Evolutionary conservation across 2,113 vertebrate genomes (phyloP).

Genomic region (Leptocoma aspasia): DNA sequence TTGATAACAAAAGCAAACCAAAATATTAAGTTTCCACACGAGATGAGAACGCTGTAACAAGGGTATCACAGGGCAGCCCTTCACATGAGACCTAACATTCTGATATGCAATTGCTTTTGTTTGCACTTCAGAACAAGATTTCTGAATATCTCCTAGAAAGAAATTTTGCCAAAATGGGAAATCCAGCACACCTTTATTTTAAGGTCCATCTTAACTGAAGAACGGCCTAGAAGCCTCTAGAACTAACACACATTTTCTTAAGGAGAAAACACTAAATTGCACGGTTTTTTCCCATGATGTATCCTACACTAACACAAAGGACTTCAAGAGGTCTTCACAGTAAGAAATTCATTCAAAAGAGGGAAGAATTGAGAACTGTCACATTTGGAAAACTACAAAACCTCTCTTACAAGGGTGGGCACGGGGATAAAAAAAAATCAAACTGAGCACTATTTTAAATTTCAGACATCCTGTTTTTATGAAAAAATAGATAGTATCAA

Average conservation of each 20-base stretch:
- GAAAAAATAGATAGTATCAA: neutral
- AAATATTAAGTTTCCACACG: neutral
- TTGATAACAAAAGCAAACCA: neutral
- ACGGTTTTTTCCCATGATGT: neutral
- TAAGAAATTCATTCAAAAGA: neutral
- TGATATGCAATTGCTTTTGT: neutral
- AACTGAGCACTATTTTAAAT: neutral
- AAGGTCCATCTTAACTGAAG: neutral
- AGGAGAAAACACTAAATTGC: neutral
- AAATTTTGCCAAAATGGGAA: neutral
- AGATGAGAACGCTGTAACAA: neutral
- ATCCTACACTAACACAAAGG: neutral
- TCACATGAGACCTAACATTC: neutral
- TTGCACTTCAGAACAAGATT: neutral
- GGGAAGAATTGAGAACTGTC: neutral
- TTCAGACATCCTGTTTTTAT: neutral
- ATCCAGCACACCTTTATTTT: neutral
- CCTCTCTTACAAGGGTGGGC: rapidly evolving
- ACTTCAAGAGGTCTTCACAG: neutral
- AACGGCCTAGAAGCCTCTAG: neutral
- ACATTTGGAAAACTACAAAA: neutral
- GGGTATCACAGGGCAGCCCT: neutral
- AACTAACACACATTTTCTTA: neutral
- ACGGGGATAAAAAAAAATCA: neutral
- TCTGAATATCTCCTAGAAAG: neutral